phyloP scores from a whole-genome alignment of 2,888 invertebrate species.

The Lithophane leautieri region DNA sequence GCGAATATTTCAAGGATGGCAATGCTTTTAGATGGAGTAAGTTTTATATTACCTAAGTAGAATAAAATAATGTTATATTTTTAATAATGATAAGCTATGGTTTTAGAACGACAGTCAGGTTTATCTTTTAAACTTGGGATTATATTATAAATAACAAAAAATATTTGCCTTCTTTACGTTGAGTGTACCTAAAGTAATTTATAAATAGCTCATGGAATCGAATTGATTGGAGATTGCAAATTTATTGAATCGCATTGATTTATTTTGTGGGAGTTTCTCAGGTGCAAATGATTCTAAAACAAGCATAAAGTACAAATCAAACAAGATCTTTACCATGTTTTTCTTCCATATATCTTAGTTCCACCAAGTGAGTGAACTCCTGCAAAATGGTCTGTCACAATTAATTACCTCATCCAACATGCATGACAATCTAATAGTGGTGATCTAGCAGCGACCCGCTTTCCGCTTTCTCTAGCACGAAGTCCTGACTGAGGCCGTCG shows the following conservation, averaged over 20 bases:
- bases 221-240: too few relatives aligned
- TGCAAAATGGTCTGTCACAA: constrained; percentile 84
- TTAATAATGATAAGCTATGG: too few relatives aligned
- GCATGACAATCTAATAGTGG: constrained; percentile 89
- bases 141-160: neutral
- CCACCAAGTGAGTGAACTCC: constrained; percentile 60
- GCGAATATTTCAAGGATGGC: neutral
- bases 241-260: neutral
- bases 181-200: too few relatives aligned
- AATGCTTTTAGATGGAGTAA: neutral
- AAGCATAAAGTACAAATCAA: constrained; percentile 1
- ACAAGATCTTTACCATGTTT: constrained; percentile 27
- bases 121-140: neutral
- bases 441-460: constrained; percentile 87
- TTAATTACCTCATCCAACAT: constrained; percentile 88
- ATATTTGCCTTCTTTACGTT: neutral
- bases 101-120: neutral
- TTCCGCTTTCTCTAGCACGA: constrained; percentile 89
- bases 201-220: too few relatives aligned
- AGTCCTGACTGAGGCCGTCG: constrained; percentile 76
- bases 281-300: neutral
- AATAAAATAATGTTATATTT: neutral
- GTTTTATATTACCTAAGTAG: neutral
- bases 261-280: too few relatives aligned
- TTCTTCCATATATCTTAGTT: constrained; percentile 33